Base-by-base conservation (phyloP, 1,140 invertebrate species). In the Nylanderia fulva region DNA sequence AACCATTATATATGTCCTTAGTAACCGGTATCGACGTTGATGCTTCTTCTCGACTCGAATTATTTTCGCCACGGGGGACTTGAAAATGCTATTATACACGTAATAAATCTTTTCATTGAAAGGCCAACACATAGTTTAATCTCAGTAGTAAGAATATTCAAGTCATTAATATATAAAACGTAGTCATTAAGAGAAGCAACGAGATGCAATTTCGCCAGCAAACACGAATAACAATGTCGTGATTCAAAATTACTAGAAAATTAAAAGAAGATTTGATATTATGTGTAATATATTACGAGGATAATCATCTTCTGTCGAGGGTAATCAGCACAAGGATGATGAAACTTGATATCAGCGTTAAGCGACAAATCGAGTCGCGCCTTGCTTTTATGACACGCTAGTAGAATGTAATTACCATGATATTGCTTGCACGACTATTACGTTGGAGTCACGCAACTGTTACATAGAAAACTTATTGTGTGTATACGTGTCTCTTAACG, bases 401-500 rank as follows among this genome's bases (percentile, higher is more conserved):
- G 64, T 42, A 58, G 64, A 82, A 82, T 54, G 36, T 72, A 71
- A 82, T 82, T 82, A 82, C 21, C 54, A 13, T 45, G 66, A 58
- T 58, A 56, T 71, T 33, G 21, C 66, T 82, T 36, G 66, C 66
- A 58, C 39, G 24, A 39, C n/a, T 72, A 71, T 71, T 82, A 71
- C 36, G 24, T 72, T 36, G 8, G 58, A 72, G 66, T 82, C 77
- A 82, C 52, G 77, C 54, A 72, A 71, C 52, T 80, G 48, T 21
- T 6, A 33, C 36, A 24, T n/a, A 13, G 52, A 36, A 72, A 82
- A 80, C 33, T 72, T 45, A 71, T 58, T 58, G 52, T 27, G 52
- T 69, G 15, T 36, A 36, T 66, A 71, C 21, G 54, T 71, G 48
- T 58, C 52, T 60, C 24, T 58, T 45, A 66, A 66, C 42, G 66